These are phyloP conservation scores for Pluvialis apricaria DNA, from an alignment of 2,113 vertebrate genomes.

Conservation along the genomic window DNA sequence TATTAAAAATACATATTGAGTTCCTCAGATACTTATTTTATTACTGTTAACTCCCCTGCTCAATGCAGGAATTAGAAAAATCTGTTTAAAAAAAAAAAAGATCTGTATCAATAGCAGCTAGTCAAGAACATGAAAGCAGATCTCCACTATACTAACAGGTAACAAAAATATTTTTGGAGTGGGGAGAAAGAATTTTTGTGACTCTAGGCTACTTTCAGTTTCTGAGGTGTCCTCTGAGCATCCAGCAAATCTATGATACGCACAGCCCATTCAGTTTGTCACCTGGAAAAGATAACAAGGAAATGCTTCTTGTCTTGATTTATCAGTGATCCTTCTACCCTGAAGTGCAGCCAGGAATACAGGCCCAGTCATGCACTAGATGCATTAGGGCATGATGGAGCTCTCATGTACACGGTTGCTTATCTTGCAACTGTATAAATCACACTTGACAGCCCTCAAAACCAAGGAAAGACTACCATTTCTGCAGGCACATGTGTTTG, in stretches of 20 bases:
- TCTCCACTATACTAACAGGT: not conserved
- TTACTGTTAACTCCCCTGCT: not conserved
- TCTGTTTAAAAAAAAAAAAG: not conserved
- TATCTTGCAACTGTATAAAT: not conserved
- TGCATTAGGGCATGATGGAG: not conserved
- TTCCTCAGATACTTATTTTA: not conserved
- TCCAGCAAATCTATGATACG: not conserved
- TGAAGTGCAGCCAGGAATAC: not conserved
- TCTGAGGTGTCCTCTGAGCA: not conserved
- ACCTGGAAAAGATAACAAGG: not conserved
- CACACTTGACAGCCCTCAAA: not conserved
- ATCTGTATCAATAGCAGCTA: not conserved
- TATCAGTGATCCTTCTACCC: not conserved
- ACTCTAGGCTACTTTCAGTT: not conserved
- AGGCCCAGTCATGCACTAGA: not conserved
- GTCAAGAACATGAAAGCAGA: not conserved
- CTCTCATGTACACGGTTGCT: not conserved
- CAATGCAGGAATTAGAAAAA: not conserved
- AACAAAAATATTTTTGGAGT: not conserved
- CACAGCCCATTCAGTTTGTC: not conserved
- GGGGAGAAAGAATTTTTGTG: not conserved
- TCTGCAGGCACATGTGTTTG: not conserved
- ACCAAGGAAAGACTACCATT: fast-evolving
- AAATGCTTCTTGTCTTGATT: not conserved
- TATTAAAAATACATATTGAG: not conserved